Percentiles rank a stretch among this genome's conserved stretches.
Evolutionary conservation across 2,113 vertebrate species (phyloP).

Genomic region (Vidua macroura): DNA sequence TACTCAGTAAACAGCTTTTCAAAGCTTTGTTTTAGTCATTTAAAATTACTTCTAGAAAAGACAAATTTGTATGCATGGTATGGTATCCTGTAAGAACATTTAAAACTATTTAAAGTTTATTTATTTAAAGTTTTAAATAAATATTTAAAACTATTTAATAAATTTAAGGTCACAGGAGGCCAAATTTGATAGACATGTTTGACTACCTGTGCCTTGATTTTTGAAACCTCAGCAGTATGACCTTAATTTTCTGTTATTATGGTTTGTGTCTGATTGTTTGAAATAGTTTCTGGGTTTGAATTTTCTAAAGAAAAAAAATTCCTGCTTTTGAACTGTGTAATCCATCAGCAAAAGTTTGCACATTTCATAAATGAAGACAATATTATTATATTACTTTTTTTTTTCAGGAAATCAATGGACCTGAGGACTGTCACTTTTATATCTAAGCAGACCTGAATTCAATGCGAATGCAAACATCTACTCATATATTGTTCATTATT

Average conservation of each 20-base stretch:
- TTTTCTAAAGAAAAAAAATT: background rate
- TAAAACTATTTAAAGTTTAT: background rate
- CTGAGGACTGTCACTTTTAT: background rate
- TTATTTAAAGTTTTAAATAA: background rate
- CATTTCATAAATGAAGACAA: background rate
- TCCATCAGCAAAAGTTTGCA: background rate
- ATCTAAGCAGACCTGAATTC: background rate
- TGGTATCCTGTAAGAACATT: background rate
- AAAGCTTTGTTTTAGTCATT: slow-evolving; percentile 26
- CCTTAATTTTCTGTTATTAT: background rate
- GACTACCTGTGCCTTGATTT: background rate
- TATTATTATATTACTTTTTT: background rate
- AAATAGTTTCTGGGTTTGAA: background rate
- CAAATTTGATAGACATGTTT: background rate
- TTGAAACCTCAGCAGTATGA: background rate
- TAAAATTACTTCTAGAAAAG: slow-evolving; percentile 12
- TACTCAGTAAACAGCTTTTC: slow-evolving; percentile 29
- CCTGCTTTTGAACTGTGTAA: background rate
- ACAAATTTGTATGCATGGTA: background rate
- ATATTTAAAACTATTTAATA: background rate
- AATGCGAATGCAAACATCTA: background rate
- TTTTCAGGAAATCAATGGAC: background rate
- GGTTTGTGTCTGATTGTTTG: background rate
- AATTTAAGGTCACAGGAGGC: background rate
- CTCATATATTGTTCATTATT: background rate